These are phyloP conservation scores for Platichthys flesus DNA, from an alignment of 2,113 vertebrate species.

Conservation along the genomic window DNA sequence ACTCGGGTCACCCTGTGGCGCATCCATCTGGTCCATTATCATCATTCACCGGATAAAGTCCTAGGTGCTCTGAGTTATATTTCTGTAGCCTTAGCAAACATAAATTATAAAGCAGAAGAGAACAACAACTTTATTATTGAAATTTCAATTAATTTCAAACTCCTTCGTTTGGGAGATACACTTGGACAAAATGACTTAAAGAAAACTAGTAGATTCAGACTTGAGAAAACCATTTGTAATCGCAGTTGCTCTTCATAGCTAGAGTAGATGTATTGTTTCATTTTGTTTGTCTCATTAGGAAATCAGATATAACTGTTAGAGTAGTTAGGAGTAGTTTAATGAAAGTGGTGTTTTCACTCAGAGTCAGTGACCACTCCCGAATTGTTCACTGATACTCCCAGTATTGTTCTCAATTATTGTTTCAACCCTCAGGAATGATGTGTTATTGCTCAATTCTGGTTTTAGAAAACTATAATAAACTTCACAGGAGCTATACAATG, in stretches of 20 bases:
- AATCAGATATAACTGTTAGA: too few species aligned
- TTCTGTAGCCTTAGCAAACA: background rate
- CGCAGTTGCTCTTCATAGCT: too few species aligned
- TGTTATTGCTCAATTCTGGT: background rate
- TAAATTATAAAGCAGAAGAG: background rate
- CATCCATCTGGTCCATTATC: too few species aligned
- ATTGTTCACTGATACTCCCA: background rate
- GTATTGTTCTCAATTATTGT: background rate
- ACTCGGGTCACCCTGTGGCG: too few species aligned
- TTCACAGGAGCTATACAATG: background rate
- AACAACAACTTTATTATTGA: background rate
- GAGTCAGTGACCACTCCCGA: background rate
- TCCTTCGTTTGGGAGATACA: background rate
- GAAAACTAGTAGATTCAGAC: background rate
- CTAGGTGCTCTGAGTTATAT: background rate
- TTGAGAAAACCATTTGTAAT: background rate
- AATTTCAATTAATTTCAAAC: background rate
- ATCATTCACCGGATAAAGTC: too few species aligned
- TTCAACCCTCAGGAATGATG: background rate
- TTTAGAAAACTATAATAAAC: background rate
- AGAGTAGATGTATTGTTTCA: too few species aligned
- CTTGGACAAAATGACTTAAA: too few species aligned
- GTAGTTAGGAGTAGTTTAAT: too few species aligned
- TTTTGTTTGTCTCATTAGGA: too few species aligned
- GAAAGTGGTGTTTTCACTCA: too few species aligned